Base-by-base conservation (phyloP, 2,113 vertebrate species). In the Rhagologus leucostigma region DNA sequence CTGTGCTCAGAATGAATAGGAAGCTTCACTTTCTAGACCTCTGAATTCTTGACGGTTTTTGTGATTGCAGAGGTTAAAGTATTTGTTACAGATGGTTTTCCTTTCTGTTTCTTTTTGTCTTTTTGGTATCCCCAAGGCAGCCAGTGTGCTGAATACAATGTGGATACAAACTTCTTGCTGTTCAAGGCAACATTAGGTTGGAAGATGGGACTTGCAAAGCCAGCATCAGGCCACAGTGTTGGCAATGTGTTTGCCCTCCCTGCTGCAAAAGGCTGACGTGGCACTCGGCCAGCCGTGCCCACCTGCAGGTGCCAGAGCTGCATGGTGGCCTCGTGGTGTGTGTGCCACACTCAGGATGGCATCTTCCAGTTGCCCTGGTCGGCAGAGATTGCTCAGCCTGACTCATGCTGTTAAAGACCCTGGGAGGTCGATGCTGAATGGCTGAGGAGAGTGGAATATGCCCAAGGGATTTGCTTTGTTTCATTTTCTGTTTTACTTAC, bases 281-380 rank as follows among this genome's bases (percentile, higher is more conserved):
- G 15, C 35, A 4, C 13, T 44, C 0, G 0, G 27, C 30, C 2
- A 4, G 35, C 10, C 0, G 2, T 92, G 79, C 26, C 29, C 56
- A 55, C 46, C 32, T 11, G 46, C 6, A 11, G 50, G 32, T 1
- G 3, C 32, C 2, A 2, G n/a, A 64, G 77, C 50, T 65, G 50
- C 18, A 3, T 1, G 21, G 29, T 2, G 16, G n/a, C 56, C 59
- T 39, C 2, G 0, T 8, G 30, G 11, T 1, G 0, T 3, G 5
- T 2, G 2, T 42, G 46, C 29, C 6, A 9, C 1, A 2, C 63
- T 53, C 53, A 46, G 29, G 46, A 42, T 52, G 32, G 27, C 6
- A 0, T 37, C 35, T 84, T 62, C 42, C 44, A 33, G 33, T 4
- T 37, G 6, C 19, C 26, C 26, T 39, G 32, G 10, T 33, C 0